Base-by-base conservation (phyloP, 35 echinoderm and acorn worm species). In the Patiria miniata region DNA sequence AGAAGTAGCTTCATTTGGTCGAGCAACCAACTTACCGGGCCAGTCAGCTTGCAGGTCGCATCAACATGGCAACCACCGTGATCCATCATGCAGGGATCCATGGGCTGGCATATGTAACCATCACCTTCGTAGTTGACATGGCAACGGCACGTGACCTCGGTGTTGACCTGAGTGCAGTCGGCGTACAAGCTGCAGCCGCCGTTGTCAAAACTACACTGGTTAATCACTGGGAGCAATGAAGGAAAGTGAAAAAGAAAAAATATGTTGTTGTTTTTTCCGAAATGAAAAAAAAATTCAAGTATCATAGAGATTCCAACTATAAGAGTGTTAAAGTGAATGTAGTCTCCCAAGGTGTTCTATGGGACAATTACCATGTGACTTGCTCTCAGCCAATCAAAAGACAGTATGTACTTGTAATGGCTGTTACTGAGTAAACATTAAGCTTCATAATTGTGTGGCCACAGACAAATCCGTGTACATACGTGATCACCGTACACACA, bases 111-210 rank as follows among this genome's bases (percentile, higher is more conserved):
- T 7, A 89, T 47, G 44, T 80, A 23, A 32, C 92, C 92, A 82
- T 94, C 87, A 12, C 92, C 92, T 52, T 90, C 58, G 55, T 86
- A 94, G 44, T 89, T 51, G 39, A 38, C 50, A 36, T 86, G 68
- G 78, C 92, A 94, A 32, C 23, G 53, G 18, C 92, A 94, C 0
- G 15, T 60, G 0, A 61, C 54, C 44, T 29, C 47, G n/a, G 40
- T 79, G 54, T 34, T 26, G 7, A 65, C 65, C 53, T 94, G 87
- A 1, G 47, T 39, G 52, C 92, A 94, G 39, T 40, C 52, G 30
- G 92, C 92, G 77, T 86, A 83, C 21, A 47, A 14, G 39, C 91
- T 94, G 34, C 92, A 94, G 17, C 87, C 92, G 37, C 92, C 92
- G 59, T 94, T 94, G 76, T 90, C 51, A 37, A 59, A 61, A 77